Base-by-base conservation (phyloP, 2,113 vertebrate species). In the Hippocampus guttulatus region DNA sequence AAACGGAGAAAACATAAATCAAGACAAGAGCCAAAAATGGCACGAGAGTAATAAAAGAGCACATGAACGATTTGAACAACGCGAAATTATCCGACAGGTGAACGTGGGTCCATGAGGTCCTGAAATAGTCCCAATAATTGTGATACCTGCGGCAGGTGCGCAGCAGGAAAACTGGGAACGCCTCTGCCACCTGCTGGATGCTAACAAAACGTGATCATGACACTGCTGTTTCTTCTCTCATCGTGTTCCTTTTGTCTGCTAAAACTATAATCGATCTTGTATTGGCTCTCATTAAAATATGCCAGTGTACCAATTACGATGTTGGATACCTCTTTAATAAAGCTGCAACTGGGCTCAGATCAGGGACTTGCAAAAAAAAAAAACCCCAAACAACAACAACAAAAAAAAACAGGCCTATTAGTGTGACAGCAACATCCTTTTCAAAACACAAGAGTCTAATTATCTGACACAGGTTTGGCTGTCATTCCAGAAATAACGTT, bases 391-490 rank as follows among this genome's bases (percentile, higher is more conserved):
- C 33, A 38, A 38, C 5, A 38, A 38, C 33, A 6, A 38, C 33
- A 38, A 33, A 3, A 33, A 38, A 38, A 38, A 82, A 83, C 78
- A 41, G 47, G 27, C 54, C 76, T 77, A 65, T 77, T 74, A 78
- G 45, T 23, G 58, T 15, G 0, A 30, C 1, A 1, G 47, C 67
- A 25, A 52, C n/a, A 15, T 73, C 27, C 67, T 75, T 68, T 72
- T 66, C 83, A 78, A 80, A 75, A 64, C 65, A 60, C 43, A 65
- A 49, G 49, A 73, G 57, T 69, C 61, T 81, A 70, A 81, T 82
- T 85, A 75, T 75, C 69, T 71, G 73, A 68, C 75, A 74, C 71
- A 69, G 49, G 77, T 80, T 61, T 73, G 81, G 69, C 67, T 84
- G 73, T 74, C 52, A 75, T 83, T 67, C 78, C n/a, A 70, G 43